phyloP scores from a whole-genome alignment of 1,140 invertebrate genomes.

The Heliconius eleuchia region DNA sequence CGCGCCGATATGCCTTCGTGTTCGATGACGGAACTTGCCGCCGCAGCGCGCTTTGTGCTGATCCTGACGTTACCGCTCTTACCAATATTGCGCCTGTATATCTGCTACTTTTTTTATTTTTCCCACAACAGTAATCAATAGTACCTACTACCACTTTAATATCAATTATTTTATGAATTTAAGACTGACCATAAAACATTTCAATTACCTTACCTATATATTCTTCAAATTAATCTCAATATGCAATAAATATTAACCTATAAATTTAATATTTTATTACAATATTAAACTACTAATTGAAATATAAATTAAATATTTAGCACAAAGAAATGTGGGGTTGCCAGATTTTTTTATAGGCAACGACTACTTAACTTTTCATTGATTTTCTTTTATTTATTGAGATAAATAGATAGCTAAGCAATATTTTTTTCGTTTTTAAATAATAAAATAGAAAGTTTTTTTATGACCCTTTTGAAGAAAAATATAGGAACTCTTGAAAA shows the following conservation, averaged over 20 bases:
- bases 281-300: too few species aligned
- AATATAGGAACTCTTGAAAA: too few species aligned
- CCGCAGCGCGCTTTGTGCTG: constrained; percentile 51
- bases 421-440: too few species aligned
- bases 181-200: not conserved
- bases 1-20: constrained; percentile 69
- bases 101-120: constrained; percentile 39
- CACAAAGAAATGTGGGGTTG: too few species aligned
- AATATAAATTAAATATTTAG: too few species aligned
- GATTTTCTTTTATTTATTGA: too few species aligned
- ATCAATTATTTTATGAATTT: constrained; percentile 23
- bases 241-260: not conserved
- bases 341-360: too few species aligned
- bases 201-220: not conserved
- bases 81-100: constrained; percentile 38
- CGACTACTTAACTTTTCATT: too few species aligned
- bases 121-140: constrained; percentile 4
- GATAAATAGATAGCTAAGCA: too few species aligned
- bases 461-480: too few species aligned
- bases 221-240: not conserved
- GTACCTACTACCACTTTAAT: constrained; percentile 20
- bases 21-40: constrained; percentile 63
- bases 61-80: constrained; percentile 34
- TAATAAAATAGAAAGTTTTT: too few species aligned
- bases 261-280: not conserved